Percentiles rank a stretch among this genome's conserved stretches.
These are phyloP conservation scores for Oligia strigilis DNA, from an alignment of 2,888 invertebrate species.

Conservation along the genomic window DNA sequence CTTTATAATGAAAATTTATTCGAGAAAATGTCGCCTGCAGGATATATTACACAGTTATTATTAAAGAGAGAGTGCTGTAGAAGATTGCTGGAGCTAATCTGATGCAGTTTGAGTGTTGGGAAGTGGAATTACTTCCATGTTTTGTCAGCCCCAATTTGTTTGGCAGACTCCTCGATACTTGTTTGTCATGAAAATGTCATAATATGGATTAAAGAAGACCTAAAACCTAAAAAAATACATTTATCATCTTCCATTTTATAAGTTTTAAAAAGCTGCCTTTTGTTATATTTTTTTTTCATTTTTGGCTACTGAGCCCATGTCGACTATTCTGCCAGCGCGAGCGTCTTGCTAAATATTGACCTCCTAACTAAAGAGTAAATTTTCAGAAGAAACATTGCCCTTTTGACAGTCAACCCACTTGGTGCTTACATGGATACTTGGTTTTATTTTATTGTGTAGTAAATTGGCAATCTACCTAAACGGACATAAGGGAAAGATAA, in stretches of 20 bases:
- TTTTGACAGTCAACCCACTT: not conserved
- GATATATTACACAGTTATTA: conserved; percentile 44
- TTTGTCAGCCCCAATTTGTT: not conserved
- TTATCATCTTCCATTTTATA: not conserved
- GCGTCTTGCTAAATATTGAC: not conserved
- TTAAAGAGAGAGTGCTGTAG: conserved; percentile 15
- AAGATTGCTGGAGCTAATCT: conserved; percentile 6
- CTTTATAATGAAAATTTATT: conserved; percentile 66
- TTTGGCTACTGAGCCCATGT: too few relatives aligned
- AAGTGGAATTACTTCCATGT: not conserved
- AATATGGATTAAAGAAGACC: not conserved
- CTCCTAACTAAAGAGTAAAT: not conserved
- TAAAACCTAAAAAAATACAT: not conserved
- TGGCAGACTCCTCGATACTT: too few relatives aligned
- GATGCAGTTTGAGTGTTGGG: conserved; percentile 26
- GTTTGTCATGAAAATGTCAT: not conserved
- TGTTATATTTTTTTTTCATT: not conserved
- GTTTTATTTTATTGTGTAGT: not conserved
- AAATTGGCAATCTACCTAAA: not conserved
- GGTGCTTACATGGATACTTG: too few relatives aligned
- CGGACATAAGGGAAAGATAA: not conserved
- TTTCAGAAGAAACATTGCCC: not conserved
- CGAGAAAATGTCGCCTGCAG: conserved; percentile 37
- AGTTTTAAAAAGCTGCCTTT: not conserved
- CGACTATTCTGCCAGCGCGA: too few relatives aligned